phyloP scores from a whole-genome alignment of 2,888 invertebrate genomes.

The Miltochrista miniata region DNA sequence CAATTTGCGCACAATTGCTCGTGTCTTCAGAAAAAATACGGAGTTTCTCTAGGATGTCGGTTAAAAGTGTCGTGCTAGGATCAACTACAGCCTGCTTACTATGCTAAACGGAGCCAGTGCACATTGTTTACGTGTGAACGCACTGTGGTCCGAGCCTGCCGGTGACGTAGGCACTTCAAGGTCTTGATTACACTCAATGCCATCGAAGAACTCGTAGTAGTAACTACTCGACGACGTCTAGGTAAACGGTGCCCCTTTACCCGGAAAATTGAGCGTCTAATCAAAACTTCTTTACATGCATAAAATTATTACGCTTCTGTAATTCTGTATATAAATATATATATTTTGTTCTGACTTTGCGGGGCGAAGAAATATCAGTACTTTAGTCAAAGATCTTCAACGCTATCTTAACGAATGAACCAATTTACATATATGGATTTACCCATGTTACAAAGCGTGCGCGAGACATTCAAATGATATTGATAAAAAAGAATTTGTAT shows the following conservation, averaged over 20 bases:
- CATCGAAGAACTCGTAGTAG: slow-evolving; percentile 25
- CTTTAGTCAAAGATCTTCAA: slow-evolving; percentile 47
- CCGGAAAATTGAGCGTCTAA: slow-evolving; percentile 6
- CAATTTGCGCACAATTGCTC: slow-evolving; percentile 34
- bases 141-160: slow-evolving; percentile 43
- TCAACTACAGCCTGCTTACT: slow-evolving; percentile 54
- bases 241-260: slow-evolving; percentile 1
- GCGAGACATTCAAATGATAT: slow-evolving; percentile 38
- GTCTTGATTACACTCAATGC: slow-evolving; percentile 57
- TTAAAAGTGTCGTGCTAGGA: slow-evolving; percentile 46
- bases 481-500: slow-evolving; percentile 21
- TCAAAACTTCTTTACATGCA: slow-evolving; percentile 37
- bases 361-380: slow-evolving; percentile 1
- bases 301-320: slow-evolving; percentile 18
- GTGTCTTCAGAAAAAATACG: slow-evolving; percentile 50
- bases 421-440: slow-evolving; percentile 65
- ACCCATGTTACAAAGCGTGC: slow-evolving; percentile 49
- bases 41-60: slow-evolving; percentile 65
- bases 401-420: slow-evolving; percentile 26
- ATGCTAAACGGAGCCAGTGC: slow-evolving; percentile 37
- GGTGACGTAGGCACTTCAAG: slow-evolving; percentile 54
- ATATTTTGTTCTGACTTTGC: too few species aligned
- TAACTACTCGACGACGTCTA: neutral
- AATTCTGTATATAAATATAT: too few species aligned
- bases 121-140: slow-evolving; percentile 69